Percentiles rank a stretch among this genome's conserved stretches.
These are phyloP conservation scores for Bambusicola thoracicus DNA, from an alignment of 2,113 vertebrate species.

Conservation along the genomic window DNA sequence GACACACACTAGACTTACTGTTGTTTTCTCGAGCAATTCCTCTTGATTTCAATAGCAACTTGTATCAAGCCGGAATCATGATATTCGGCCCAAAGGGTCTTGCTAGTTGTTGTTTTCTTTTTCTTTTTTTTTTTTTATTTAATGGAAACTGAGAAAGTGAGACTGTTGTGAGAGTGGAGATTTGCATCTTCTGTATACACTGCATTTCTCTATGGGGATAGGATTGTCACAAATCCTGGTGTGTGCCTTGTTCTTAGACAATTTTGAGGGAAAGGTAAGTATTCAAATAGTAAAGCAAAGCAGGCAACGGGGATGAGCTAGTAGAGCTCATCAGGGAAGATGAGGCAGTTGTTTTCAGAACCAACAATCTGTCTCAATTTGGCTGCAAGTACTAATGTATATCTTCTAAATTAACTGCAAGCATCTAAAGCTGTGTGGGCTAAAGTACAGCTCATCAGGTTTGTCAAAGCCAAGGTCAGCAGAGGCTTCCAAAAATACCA, in stretches of 20 bases:
- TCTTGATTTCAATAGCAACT: neutral
- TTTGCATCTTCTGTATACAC: neutral
- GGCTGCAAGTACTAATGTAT: slow-evolving; percentile 3
- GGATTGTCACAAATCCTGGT: neutral
- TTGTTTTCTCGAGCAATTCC: neutral
- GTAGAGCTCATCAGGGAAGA: neutral
- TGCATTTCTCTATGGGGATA: fast-evolving
- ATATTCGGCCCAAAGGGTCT: neutral
- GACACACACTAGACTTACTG: fast-evolving
- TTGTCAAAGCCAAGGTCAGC: slow-evolving; percentile 47
- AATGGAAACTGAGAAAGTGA: neutral
- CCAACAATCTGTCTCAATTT: slow-evolving; percentile 40
- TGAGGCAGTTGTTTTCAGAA: slow-evolving; percentile 35
- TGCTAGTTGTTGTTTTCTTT: neutral
- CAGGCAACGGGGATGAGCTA: neutral
- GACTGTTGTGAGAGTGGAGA: neutral
- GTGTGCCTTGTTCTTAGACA: neutral
- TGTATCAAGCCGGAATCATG: neutral
- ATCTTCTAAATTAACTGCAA: slow-evolving; percentile 28
- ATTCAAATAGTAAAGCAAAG: neutral
- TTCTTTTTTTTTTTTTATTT: neutral
- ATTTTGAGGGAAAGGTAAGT: neutral
- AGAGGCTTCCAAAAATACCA: slow-evolving; percentile 21
- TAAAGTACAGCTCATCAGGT: slow-evolving; percentile 34
- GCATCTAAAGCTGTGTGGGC: slow-evolving; percentile 46